phyloP scores from a whole-genome alignment of 2,888 invertebrate species.

The Drosophila rellima region DNA sequence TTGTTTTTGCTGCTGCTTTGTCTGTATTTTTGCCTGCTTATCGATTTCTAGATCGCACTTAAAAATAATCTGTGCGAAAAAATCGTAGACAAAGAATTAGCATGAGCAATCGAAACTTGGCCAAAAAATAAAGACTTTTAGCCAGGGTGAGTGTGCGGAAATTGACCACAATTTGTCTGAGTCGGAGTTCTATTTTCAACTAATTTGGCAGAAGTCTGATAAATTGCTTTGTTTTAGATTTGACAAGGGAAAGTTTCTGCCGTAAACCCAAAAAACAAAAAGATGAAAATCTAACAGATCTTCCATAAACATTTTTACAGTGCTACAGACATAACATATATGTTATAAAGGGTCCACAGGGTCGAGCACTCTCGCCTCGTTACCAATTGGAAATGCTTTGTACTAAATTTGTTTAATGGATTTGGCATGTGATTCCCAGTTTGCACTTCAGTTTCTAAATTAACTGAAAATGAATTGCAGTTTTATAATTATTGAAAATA shows the following conservation, averaged over 20 bases:
- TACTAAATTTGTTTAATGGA: constrained; percentile 1
- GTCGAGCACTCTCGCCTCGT: constrained; percentile 2
- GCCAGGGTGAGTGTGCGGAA: constrained; percentile 1
- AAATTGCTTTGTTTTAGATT: constrained; percentile 35
- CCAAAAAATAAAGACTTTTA: constrained; percentile 8
- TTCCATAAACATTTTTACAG: neutral
- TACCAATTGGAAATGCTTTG: constrained; percentile 8
- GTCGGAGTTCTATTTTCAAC: constrained; percentile 4
- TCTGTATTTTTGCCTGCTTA: constrained; percentile 43
- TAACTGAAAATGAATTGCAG: constrained; percentile 4
- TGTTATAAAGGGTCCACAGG: constrained; percentile 1
- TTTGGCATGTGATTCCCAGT: neutral
- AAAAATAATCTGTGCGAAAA: constrained; percentile 55
- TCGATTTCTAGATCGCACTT: constrained; percentile 76
- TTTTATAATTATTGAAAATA: constrained; percentile 2
- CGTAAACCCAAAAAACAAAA: constrained; percentile 14
- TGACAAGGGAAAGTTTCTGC: constrained; percentile 41
- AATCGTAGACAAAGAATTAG: constrained; percentile 51
- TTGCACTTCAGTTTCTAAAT: constrained; percentile 3
- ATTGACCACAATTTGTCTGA: constrained; percentile 17
- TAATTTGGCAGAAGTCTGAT: constrained; percentile 15
- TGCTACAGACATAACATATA: neutral
- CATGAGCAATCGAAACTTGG: constrained; percentile 44
- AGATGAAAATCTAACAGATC: neutral
- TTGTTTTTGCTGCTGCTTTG: constrained; percentile 10